Evolutionary conservation across 2,113 vertebrate genomes (phyloP).

Genomic region (Ondatra zibethicus): DNA sequence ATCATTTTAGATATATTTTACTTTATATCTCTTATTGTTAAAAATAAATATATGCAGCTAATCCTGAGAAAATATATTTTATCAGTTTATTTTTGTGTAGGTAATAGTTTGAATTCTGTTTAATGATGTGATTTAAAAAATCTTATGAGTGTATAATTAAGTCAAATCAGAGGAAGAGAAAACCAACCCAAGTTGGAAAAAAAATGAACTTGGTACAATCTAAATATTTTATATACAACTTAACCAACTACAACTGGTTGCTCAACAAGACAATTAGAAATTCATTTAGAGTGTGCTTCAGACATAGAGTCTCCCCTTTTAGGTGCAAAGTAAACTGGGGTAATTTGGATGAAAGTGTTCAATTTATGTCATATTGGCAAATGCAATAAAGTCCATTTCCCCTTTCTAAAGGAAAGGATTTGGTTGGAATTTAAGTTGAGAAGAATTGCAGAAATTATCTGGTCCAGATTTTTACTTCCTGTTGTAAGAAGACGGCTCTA

Average conservation of each 20-base stretch:
- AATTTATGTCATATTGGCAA: constrained; percentile 5
- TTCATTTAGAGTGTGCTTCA: not conserved
- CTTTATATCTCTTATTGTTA: not conserved
- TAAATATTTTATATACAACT: constrained; percentile 23
- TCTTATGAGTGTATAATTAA: not conserved
- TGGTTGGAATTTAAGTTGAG: not conserved
- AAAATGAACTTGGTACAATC: not conserved
- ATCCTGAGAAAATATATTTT: not conserved
- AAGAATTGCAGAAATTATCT: not conserved
- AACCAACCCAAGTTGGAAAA: not conserved
- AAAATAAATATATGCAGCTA: not conserved
- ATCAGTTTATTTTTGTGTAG: not conserved
- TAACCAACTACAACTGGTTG: not conserved
- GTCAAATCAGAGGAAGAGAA: constrained; percentile 9
- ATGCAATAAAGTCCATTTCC: not conserved
- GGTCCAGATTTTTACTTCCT: not conserved
- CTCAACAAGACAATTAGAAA: constrained; percentile 14
- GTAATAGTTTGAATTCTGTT: not conserved
- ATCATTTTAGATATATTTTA: constrained; percentile 40
- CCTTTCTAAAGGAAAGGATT: not conserved
- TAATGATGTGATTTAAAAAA: not conserved
- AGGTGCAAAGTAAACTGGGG: constrained; percentile 3
- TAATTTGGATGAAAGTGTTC: not conserved
- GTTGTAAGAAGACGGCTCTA: not conserved
- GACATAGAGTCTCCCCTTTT: not conserved